Conservation (phyloP, 2,113 vertebrate genomes). For the Siniperca chuatsi region DNA sequence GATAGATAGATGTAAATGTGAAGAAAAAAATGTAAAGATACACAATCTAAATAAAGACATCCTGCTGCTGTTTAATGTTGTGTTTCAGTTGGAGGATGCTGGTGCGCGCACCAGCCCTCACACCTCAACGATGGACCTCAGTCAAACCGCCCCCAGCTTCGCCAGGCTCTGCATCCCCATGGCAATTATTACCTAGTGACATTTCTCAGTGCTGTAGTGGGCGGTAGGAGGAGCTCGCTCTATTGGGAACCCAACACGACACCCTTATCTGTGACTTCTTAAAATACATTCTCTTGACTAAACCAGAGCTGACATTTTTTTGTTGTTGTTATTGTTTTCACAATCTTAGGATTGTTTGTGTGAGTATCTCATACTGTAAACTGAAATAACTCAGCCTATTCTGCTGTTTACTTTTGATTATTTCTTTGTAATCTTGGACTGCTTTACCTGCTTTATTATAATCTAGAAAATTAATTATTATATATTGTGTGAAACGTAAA, state of each 20-base stretch:
- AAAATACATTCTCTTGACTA: constrained; percentile 55
- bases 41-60: not conserved
- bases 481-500: not conserved
- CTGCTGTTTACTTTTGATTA: not conserved
- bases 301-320: constrained; percentile 21
- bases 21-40: not conserved
- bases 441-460: not conserved
- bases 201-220: constrained; percentile 78
- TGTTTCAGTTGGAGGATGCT: constrained; percentile 49
- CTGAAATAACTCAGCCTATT: not conserved
- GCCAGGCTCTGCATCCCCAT: constrained; percentile 84
- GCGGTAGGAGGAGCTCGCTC: constrained; percentile 70
- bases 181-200: constrained; percentile 85
- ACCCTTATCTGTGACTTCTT: constrained; percentile 55
- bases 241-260: constrained; percentile 65
- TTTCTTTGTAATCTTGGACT: not conserved
- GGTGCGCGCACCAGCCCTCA: constrained; percentile 57
- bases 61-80: not conserved
- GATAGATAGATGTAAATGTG: not conserved
- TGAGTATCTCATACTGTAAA: constrained; percentile 24
- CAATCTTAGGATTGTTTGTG: not conserved
- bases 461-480: too few species aligned
- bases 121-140: constrained; percentile 77
- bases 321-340: constrained; percentile 10
- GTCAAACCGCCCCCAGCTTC: constrained; percentile 78